Percentiles rank a stretch among this genome's conserved stretches.
phyloP scores from a whole-genome alignment of 2,797 vertebrate species.

The Pseudochaenichthys georgianus region DNA sequence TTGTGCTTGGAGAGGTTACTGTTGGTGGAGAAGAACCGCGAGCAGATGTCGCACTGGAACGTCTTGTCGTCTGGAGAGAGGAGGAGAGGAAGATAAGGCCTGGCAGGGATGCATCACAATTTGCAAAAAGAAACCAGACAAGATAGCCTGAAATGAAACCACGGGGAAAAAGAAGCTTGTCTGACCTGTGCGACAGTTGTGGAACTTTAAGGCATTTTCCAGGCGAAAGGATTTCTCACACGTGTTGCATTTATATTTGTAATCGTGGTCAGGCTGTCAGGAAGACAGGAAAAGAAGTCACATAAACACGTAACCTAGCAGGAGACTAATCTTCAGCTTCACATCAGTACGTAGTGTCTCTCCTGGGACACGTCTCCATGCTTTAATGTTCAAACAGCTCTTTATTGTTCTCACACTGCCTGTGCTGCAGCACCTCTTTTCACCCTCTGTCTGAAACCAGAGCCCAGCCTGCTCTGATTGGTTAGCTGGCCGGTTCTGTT shows the following conservation, averaged over 20 bases:
- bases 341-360: too few relatives aligned
- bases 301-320: not conserved
- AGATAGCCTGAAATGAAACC: not conserved
- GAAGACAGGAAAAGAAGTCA: not conserved
- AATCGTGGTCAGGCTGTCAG: conserved; percentile 91
- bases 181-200: conserved; percentile 98
- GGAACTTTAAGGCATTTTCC: conserved; percentile 95
- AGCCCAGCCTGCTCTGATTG: too few relatives aligned
- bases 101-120: accelerated
- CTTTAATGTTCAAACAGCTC: too few relatives aligned
- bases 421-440: too few relatives aligned
- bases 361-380: too few relatives aligned
- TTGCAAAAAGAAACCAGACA: not conserved
- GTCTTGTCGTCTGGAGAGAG: conserved; percentile 94
- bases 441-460: too few relatives aligned
- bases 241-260: conserved; percentile 91
- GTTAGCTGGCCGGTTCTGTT: too few relatives aligned
- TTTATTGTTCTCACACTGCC: too few relatives aligned
- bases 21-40: conserved; percentile 99
- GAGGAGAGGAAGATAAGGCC: not conserved
- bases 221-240: conserved; percentile 97
- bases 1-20: conserved; percentile 99
- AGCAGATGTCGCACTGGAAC: conserved; percentile 99
- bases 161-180: too few relatives aligned
- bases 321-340: too few relatives aligned